Conservation (phyloP, 2,888 invertebrate species). For the Byasa hedistus region DNA sequence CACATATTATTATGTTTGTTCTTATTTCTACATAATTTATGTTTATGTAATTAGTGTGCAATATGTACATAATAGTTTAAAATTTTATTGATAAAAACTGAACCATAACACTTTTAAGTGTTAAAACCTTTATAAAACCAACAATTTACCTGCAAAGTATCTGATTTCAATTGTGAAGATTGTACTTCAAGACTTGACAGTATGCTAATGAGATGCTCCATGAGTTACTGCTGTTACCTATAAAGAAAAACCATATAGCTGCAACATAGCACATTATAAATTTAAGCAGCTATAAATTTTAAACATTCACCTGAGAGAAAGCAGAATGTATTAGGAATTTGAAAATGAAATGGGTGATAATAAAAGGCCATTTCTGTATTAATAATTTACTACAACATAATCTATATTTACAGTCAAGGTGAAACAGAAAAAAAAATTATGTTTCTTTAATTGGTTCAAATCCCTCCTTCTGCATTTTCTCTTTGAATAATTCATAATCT, state of each 20-base stretch:
- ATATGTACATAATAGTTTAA: too few species aligned
- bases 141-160: conserved; percentile 53
- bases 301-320: conserved; percentile 45
- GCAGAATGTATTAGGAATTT: conserved; percentile 36
- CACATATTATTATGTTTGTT: too few species aligned
- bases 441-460: conserved; percentile 86
- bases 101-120: not conserved
- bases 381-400: conserved; percentile 65
- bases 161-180: conserved; percentile 42
- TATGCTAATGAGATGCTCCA: conserved; percentile 29
- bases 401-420: conserved; percentile 63
- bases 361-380: conserved; percentile 43
- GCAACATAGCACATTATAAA: not conserved
- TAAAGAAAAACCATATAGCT: conserved; percentile 8
- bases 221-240: conserved; percentile 15
- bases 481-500: conserved; percentile 92
- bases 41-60: too few species aligned
- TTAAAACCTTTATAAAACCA: not conserved
- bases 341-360: conserved; percentile 32
- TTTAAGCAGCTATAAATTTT: conserved; percentile 25
- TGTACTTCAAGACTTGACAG: conserved; percentile 40
- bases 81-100: not conserved
- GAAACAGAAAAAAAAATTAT: conserved; percentile 47
- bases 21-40: not conserved
- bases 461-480: conserved; percentile 91